Conservation (phyloP, 2,888 invertebrate species). For the Amitus sp. region DNA sequence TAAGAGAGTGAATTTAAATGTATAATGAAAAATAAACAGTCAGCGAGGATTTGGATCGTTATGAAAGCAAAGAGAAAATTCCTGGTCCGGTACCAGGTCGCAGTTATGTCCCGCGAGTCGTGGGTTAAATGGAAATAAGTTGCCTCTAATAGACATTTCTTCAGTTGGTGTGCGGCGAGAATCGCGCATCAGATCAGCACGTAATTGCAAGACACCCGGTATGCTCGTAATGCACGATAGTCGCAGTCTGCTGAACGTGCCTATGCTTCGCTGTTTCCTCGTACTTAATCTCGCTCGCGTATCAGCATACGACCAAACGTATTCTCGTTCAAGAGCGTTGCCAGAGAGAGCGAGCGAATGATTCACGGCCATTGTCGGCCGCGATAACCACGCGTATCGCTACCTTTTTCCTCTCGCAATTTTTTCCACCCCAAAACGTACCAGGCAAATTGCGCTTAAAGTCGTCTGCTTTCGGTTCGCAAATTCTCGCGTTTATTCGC, state of each 20-base stretch:
- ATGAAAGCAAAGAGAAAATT: too few species aligned
- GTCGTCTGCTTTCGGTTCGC: neutral
- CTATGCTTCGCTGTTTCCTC: slow-evolving; percentile 46
- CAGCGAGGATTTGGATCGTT: too few species aligned
- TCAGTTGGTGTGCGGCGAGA: neutral
- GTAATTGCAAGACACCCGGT: slow-evolving; percentile 40
- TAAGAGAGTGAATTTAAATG: too few species aligned
- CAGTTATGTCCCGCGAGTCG: too few species aligned
- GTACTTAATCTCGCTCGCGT: slow-evolving; percentile 55
- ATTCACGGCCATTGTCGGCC: slow-evolving; percentile 20
- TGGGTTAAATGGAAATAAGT: too few species aligned
- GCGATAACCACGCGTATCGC: neutral
- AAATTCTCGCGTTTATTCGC: neutral
- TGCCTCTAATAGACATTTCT: too few species aligned
- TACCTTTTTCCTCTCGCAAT: too few species aligned
- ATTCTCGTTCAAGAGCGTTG: slow-evolving; percentile 4
- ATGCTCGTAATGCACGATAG: slow-evolving; percentile 30
- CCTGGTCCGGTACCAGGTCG: too few species aligned
- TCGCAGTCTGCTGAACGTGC: slow-evolving; percentile 27
- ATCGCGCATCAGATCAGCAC: slow-evolving; percentile 25
- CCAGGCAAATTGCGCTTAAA: too few species aligned
- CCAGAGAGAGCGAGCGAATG: slow-evolving; percentile 24
- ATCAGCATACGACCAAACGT: slow-evolving; percentile 42
- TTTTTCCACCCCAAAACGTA: too few species aligned
- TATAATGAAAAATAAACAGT: too few species aligned